Evolutionary conservation across 1,140 invertebrate genomes (phyloP), one percentile per base, ranked within the genome.

Genomic region (Hirudo medicinalis): DNA sequence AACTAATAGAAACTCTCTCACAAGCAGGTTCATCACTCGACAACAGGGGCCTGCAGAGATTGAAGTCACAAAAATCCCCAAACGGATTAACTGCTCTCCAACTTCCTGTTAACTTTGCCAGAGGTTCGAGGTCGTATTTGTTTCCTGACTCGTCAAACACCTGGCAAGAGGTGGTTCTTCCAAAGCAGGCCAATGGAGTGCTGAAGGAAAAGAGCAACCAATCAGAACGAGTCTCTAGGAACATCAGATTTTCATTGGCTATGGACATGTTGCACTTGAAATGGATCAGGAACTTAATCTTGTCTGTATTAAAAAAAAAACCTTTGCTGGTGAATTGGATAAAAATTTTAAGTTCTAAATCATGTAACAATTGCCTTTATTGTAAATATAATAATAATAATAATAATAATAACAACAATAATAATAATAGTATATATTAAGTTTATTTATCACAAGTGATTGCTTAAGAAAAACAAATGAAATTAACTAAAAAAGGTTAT

Each of bases 121-220:
- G 69, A 8, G 69, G 69, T 22, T 36, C 22, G 6, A 70, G 43
- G 69, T 70, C 69, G 53, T 70, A 70, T 22, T 54, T 54, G 69
- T 54, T 22, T 25, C 69, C 69, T 8, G n/a, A 15, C n/a, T 53
- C 43, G 53, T 70, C 69, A 22, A 4, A 70, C 2, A 40, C n/a
- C 53, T 54, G 69, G 43, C 69, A 70, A n/a, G 32, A 36, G n/a
- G 54, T 22, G 8, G 53, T 27, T 11, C 22, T 49, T 0, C 22
- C 25, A 17, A 70, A 49, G 29, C 69, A 70, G 53, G 53, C n/a
- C 19, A 54, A 22, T 8, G 69, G 43, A 0, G 40, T 49, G 13
- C 25, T 25, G 32, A 70, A 25, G 43, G n/a, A 22, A 40, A 70
- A 70, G n/a, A 70, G 43, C 20, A 54, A 49, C 36, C 32, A 25